phyloP scores from a whole-genome alignment of 1,140 invertebrate species.

The Samia ricini region DNA sequence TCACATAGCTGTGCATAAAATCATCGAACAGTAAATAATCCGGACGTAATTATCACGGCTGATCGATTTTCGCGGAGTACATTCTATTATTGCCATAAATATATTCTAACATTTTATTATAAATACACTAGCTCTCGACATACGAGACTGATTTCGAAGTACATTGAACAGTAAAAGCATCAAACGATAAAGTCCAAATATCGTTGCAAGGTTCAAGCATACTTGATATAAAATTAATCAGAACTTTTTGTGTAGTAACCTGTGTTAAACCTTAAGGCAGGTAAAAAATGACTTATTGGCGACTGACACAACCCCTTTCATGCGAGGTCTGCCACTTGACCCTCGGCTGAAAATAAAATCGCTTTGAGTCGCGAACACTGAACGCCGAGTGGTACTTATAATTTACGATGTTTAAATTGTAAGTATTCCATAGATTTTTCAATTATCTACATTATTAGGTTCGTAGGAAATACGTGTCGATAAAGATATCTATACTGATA shows the following conservation, averaged over 20 bases:
- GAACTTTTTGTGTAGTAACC: slow-evolving; percentile 19
- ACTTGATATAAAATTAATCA: slow-evolving; percentile 25
- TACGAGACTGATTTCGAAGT: background rate
- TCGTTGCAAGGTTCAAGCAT: background rate
- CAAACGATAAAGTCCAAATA: background rate
- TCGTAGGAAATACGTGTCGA: too few relatives aligned
- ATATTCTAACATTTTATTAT: background rate
- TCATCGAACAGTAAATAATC: too few relatives aligned
- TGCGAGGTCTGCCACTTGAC: slow-evolving; percentile 22
- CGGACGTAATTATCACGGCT: too few relatives aligned
- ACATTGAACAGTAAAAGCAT: background rate
- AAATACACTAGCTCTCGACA: background rate
- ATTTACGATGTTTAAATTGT: background rate
- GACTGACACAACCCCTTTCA: slow-evolving; percentile 24
- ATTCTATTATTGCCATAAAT: background rate
- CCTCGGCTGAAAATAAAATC: slow-evolving; percentile 25
- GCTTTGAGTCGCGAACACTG: slow-evolving; percentile 16
- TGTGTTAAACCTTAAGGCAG: slow-evolving; percentile 16
- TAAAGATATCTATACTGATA: too few relatives aligned
- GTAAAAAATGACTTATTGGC: slow-evolving; percentile 30
- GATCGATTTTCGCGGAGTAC: too few relatives aligned
- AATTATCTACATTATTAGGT: background rate
- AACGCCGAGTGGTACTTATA: background rate
- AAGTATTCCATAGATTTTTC: background rate
- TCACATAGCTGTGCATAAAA: too few relatives aligned